Evolutionary conservation across 2,113 vertebrate species (phyloP).

Genomic region (Callopanchax toddi): DNA sequence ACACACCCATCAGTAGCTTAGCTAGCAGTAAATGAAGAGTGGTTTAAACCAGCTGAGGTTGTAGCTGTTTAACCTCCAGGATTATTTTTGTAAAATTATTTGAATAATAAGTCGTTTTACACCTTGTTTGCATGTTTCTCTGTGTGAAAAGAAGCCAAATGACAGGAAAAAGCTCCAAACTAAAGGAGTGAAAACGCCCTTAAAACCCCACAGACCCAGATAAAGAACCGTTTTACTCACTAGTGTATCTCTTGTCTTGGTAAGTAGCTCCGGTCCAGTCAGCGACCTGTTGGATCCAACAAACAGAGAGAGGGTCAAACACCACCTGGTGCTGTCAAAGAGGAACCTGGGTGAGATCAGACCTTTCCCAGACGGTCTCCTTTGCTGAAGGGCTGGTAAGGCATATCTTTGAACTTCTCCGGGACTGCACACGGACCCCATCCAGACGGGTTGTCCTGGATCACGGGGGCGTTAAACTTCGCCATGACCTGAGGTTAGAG

Average conservation of each 20-base stretch:
- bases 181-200: no score
- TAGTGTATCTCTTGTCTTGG: constrained; percentile 98
- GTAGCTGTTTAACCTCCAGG: no score
- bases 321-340: background rate
- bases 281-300: constrained; percentile 83
- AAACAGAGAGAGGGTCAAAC: background rate
- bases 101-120: no score
- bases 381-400: constrained; percentile 99
- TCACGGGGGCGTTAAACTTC: constrained; percentile 94
- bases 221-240: constrained; percentile 72
- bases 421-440: constrained; percentile 98
- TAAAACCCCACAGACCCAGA: no score
- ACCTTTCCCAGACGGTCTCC: constrained; percentile 98
- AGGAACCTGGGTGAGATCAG: background rate
- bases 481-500: constrained; percentile 83
- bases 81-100: no score
- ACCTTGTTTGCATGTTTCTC: no score
- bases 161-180: no score
- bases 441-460: constrained; percentile 96
- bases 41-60: no score
- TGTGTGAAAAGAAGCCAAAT: no score
- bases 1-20: no score
- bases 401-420: constrained; percentile 98
- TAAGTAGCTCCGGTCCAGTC: constrained; percentile 99
- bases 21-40: no score